Evolutionary conservation across 1,140 invertebrate genomes (phyloP), one percentile per base, ranked within the genome.

Genomic region (Platyura marginata): DNA sequence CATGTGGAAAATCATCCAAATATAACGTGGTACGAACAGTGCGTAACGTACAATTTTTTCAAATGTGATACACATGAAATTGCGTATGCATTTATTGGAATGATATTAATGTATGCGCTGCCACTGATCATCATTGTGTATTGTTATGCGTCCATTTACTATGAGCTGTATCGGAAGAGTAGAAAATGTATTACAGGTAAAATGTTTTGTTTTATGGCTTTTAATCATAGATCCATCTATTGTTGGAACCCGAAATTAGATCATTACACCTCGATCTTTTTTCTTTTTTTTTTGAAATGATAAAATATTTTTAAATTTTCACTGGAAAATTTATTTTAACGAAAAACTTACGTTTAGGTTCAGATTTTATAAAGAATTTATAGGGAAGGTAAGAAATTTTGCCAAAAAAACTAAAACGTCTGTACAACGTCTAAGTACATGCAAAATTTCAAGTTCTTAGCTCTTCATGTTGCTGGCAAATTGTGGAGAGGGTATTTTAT

Each of bases 41-140:
- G 87, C 57, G 75, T 89, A 39, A 78, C 81, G 1, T 81, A 77
- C 52, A 73, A 83, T 48, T 70, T 72, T 9, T 77, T 85, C 50
- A 68, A 74, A 16, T 72, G 71, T 3, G 61, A 70, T 23, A 62
- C 65, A 1, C 73, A 81, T 46, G 79, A 88, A 59, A 53, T 85
- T 34, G 66, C 71, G 1, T 91, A 91, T 59, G 74, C 72, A 41
- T 58, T 85, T 1, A 74, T 83, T 37, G 80, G 78, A 32, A 85
- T 88, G 77, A 51, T 76, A 3, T 72, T 81, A 50, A 87, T 92
- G 78, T 93, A 93, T 61, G 74, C 74, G 21, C 64, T 88, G 3
- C 90, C 90, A 0, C 64, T 94, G 23, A 55, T 77, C 21, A 76
- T 87, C 36, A 92, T 93, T 43, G 75, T 89, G 36, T 86, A 79